These are phyloP conservation scores for Sebastes variabilis DNA, from an alignment of 2,797 vertebrate genomes.

Conservation along the genomic window DNA sequence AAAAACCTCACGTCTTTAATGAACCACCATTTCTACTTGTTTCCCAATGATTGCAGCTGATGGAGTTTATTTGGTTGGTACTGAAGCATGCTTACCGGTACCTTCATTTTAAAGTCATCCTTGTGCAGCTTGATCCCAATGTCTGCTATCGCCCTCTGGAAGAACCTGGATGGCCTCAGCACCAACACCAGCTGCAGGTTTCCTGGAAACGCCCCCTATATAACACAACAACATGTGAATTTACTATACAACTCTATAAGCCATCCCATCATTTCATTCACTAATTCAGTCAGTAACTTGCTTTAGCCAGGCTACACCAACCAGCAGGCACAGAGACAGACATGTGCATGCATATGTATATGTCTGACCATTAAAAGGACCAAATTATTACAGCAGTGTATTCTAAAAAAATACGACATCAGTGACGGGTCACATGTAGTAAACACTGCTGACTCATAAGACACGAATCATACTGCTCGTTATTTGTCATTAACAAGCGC, in stretches of 20 bases:
- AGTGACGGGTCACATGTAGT: no score
- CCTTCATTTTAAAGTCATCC: constrained; percentile 99
- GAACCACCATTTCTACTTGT: not conserved
- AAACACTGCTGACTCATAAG: no score
- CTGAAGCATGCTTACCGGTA: constrained; percentile 88
- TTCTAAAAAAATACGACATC: not conserved
- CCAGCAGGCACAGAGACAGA: not conserved
- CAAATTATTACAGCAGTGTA: not conserved
- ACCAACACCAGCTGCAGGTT: constrained; percentile 94
- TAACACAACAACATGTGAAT: constrained; percentile 25
- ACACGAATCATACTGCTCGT: no score
- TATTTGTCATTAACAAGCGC: no score
- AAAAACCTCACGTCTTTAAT: no score
- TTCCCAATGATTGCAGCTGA: not conserved
- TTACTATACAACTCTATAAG: not conserved
- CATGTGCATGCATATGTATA: not conserved
- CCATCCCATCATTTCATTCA: not conserved
- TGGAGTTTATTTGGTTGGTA: not conserved
- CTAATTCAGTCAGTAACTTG: not conserved
- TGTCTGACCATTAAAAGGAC: not conserved
- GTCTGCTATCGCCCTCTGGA: constrained; percentile 92
- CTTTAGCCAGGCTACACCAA: not conserved
- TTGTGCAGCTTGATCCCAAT: constrained; percentile 92
- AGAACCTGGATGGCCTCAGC: constrained; percentile 89
- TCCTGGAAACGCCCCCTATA: constrained; percentile 93